phyloP scores from a whole-genome alignment of 2,888 invertebrate species.

The Dioctria linearis region DNA sequence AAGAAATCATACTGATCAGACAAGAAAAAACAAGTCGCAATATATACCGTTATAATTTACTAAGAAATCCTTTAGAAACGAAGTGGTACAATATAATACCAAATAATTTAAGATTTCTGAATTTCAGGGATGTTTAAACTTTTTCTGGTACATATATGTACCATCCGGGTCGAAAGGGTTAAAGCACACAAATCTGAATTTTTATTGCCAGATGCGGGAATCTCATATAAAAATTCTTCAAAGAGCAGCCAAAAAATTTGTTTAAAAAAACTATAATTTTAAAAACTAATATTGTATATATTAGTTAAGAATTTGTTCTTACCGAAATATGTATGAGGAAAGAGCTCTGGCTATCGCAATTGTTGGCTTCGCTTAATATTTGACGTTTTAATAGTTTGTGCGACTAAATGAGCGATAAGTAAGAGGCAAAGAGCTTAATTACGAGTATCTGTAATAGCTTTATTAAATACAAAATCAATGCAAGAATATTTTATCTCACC shows the following conservation, averaged over 20 bases:
- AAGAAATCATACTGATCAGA: too few relatives aligned
- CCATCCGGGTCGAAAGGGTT: too few relatives aligned
- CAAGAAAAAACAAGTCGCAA: too few relatives aligned
- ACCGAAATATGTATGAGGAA: slow-evolving; percentile 13
- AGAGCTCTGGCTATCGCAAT: slow-evolving; percentile 8
- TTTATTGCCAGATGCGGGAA: neutral
- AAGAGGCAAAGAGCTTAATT: neutral
- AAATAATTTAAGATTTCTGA: too few relatives aligned
- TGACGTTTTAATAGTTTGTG: neutral
- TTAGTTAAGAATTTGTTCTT: neutral
- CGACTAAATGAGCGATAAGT: neutral
- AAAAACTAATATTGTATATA: neutral
- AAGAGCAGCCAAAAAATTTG: too few relatives aligned
- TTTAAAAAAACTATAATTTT: neutral
- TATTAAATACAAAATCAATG: neutral
- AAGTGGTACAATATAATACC: too few relatives aligned
- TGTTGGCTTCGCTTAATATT: slow-evolving; percentile 5
- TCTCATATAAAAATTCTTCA: too few relatives aligned
- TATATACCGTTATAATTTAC: too few relatives aligned
- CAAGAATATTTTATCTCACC: neutral
- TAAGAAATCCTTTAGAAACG: too few relatives aligned
- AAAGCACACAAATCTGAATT: slow-evolving; percentile 5
- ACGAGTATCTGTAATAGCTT: neutral
- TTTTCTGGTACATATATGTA: too few relatives aligned
- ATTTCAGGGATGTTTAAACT: too few relatives aligned